Evolutionary conservation across 2,888 invertebrate species (phyloP).

Genomic region (Drosophila testacea): DNA sequence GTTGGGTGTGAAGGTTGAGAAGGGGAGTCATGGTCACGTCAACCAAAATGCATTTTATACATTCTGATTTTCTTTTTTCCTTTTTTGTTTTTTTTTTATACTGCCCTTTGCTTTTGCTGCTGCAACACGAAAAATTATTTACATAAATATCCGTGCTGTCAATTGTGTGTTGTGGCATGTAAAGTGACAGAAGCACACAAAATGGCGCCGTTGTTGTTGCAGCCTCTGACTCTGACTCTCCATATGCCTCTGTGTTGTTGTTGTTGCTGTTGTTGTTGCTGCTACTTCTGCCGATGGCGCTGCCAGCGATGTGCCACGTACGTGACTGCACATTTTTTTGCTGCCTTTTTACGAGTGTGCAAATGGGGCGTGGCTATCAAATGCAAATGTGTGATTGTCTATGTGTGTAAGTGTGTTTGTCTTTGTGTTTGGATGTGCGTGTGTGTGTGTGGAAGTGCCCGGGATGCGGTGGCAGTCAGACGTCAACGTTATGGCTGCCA

Average conservation of each 20-base stretch:
- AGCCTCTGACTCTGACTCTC: conserved; percentile 11
- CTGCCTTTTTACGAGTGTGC: conserved; percentile 56
- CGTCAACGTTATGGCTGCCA: conserved; percentile 79
- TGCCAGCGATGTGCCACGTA: conserved; percentile 40
- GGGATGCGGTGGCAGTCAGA: conserved; percentile 59
- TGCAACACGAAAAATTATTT: conserved; percentile 77
- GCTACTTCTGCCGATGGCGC: conserved; percentile 22
- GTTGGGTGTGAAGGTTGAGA: background rate
- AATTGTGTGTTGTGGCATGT: conserved; percentile 80
- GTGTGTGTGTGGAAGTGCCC: conserved; percentile 28
- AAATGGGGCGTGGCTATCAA: conserved; percentile 73
- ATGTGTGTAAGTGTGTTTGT: conserved; percentile 6
- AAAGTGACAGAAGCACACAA: conserved; percentile 79
- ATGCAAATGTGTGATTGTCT: conserved; percentile 67
- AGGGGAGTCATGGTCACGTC: conserved; percentile 64
- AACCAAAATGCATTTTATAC: conserved; percentile 71
- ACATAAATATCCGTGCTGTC: conserved; percentile 78
- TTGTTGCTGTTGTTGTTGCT: conserved; percentile 26
- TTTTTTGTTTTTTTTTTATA: conserved; percentile 1
- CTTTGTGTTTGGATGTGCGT: conserved; percentile 28
- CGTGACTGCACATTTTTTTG: conserved; percentile 75
- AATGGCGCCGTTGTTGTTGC: conserved; percentile 64
- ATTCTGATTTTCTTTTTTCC: conserved; percentile 53
- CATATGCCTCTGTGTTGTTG: conserved; percentile 5
- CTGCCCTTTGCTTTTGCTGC: conserved; percentile 46